Base-by-base conservation (phyloP, 1,140 invertebrate species). In the Rhizoglyphus robini region DNA sequence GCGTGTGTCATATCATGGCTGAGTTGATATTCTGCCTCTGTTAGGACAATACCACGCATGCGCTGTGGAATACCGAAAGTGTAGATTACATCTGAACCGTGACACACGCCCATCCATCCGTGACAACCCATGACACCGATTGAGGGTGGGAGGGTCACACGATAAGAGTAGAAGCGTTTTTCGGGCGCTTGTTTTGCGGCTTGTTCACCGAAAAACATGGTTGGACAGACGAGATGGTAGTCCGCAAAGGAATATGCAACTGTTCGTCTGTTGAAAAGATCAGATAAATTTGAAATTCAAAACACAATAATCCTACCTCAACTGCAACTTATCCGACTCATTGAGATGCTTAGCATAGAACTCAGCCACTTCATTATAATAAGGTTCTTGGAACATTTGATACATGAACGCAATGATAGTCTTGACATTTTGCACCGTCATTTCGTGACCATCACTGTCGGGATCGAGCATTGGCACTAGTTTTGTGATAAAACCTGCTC, bases 21-120 rank as follows among this genome's bases (percentile, higher is more conserved):
- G 30, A 71, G 65, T n/a, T 51, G 38, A 0, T 51, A 18, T 13
- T 71, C 70, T 54, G 66, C 60, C 1, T 60, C 36, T 1, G 68
- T 65, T 29, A 66, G 71, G 4, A 29, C 30, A 41, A 27, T 29
- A 20, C n/a, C 27, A 0, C 36, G 23, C 32, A 63, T 62, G 13
- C 46, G 23, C 4, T 70, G 60, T 0, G 70, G 70, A 13, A 18
- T 68, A 20, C 94, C 92, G 75, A 96, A 96, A 23, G 95, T 82
- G 75, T 90, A 96, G 72, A 83, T 87, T 68, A 97, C 94, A 76
- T 97, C 94, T 75, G 96, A 92, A 0, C 85, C 93, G 75, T 97
- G 94, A 81, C 96, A 85, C 0, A 91, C 90, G n/a, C n/a, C n/a
- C 8, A 92, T 93, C 66, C 91, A 90, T 92, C 41, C 41, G 15